Evolutionary conservation across 2,113 vertebrate genomes (phyloP).

Genomic region (Myrmecobius fasciatus): DNA sequence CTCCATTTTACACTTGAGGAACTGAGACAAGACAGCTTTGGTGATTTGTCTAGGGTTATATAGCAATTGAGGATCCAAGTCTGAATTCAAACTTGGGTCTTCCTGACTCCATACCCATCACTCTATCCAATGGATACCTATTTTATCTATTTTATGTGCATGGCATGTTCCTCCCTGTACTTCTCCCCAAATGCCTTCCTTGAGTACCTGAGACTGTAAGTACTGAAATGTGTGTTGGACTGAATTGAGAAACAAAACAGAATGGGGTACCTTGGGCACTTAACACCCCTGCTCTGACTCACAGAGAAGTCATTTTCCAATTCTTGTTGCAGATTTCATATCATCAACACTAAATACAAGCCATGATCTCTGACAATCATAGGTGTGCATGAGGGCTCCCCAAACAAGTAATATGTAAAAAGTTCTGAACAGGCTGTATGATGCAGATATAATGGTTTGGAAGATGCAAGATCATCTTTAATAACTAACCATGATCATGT

Average conservation of each 20-base stretch:
- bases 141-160: not conserved
- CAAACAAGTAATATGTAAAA: not conserved
- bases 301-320: not conserved
- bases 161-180: not conserved
- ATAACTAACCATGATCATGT: not conserved
- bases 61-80: not conserved
- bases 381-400: not conserved
- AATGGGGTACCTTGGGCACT: not conserved
- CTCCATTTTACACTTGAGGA: not conserved
- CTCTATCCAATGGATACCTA: not conserved
- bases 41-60: no score
- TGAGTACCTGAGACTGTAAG: not conserved
- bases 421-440: not conserved
- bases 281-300: not conserved
- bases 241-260: not conserved
- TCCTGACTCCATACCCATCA: not conserved
- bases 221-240: not conserved
- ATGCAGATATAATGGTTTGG: rapidly evolving
- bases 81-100: not conserved
- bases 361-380: not conserved
- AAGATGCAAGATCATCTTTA: not conserved
- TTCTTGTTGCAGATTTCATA: not conserved
- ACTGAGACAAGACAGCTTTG: not conserved
- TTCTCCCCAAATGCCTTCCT: not conserved
- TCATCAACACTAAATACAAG: not conserved